A percentile compares a stretch with the other conserved stretches of the same genome.
Conservation (phyloP, 1,140 invertebrate species). For the Drosophila lacteicornis region DNA sequence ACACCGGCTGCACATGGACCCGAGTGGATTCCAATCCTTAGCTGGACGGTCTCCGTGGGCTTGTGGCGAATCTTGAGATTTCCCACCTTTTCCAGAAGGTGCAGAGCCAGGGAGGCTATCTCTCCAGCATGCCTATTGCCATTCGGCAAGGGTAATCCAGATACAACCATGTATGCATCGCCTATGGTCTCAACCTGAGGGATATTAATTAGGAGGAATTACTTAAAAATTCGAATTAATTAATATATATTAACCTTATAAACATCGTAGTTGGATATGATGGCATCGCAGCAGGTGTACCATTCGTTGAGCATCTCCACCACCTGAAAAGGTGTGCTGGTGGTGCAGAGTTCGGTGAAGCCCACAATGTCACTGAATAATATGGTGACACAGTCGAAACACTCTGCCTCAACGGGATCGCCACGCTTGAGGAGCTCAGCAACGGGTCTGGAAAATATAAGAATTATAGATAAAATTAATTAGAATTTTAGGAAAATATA, state of each 20-base stretch:
- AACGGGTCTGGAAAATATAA: slow-evolving; percentile 89
- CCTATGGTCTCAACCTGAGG: slow-evolving; percentile 96
- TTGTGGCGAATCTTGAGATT: slow-evolving; percentile 92
- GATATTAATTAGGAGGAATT: slow-evolving; percentile 2
- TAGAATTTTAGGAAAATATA: too few species aligned
- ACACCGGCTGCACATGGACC: slow-evolving; percentile 93
- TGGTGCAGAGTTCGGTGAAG: slow-evolving; percentile 96
- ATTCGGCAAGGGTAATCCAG: slow-evolving; percentile 92
- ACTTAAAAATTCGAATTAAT: not conserved
- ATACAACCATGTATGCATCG: slow-evolving; percentile 98
- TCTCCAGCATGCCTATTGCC: slow-evolving; percentile 90
- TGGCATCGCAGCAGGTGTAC: slow-evolving; percentile 96
- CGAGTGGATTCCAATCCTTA: slow-evolving; percentile 94
- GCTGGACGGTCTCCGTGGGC: slow-evolving; percentile 91
- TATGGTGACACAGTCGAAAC: slow-evolving; percentile 95
- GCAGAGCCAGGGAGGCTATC: slow-evolving; percentile 95
- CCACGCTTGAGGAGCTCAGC: slow-evolving; percentile 95
- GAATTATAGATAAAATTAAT: too few species aligned
- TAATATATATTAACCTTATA: slow-evolving; percentile 89
- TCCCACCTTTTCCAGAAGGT: slow-evolving; percentile 93
- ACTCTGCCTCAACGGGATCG: slow-evolving; percentile 93
- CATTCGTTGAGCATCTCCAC: slow-evolving; percentile 95
- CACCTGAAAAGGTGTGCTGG: slow-evolving; percentile 94
- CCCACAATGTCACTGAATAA: slow-evolving; percentile 97
- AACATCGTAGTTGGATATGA: slow-evolving; percentile 95